phyloP scores from a whole-genome alignment of 1,140 invertebrate species.

The Phthorimaea operculella region DNA sequence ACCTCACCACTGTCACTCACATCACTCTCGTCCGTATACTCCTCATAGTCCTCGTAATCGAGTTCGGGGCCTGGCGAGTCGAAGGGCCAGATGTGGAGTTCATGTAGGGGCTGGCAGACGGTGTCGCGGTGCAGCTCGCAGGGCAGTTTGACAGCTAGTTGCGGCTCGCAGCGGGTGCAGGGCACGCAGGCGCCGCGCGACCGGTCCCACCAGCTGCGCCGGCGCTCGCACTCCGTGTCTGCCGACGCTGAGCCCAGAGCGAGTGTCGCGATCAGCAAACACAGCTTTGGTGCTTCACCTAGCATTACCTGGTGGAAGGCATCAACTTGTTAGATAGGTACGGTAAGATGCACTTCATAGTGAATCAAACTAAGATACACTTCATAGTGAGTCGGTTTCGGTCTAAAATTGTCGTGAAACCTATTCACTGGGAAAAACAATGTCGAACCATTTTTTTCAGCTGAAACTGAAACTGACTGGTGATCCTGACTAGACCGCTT shows the following conservation, averaged over 20 bases:
- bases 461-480: too few species aligned
- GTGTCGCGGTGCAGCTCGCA: conserved; percentile 74
- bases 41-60: conserved; percentile 35
- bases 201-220: conserved; percentile 69
- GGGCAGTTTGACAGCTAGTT: conserved; percentile 70
- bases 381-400: too few species aligned
- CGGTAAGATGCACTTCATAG: conserved; percentile 1
- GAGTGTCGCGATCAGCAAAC: conserved; percentile 48
- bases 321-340: background rate
- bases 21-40: conserved; percentile 54
- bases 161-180: conserved; percentile 72
- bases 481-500: too few species aligned
- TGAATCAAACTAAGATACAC: background rate
- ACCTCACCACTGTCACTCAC: conserved; percentile 38
- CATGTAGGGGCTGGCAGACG: conserved; percentile 71
- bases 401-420: too few species aligned
- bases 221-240: conserved; percentile 59
- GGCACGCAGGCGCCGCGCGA: conserved; percentile 69
- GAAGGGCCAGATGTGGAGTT: conserved; percentile 69
- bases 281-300: conserved; percentile 44
- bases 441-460: too few species aligned
- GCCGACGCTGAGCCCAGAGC: conserved; percentile 44
- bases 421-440: too few species aligned
- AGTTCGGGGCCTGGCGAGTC: conserved; percentile 47
- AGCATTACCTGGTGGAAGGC: conserved; percentile 48